A percentile compares a stretch with the other conserved stretches of the same genome.
phyloP scores from a whole-genome alignment of 1,140 invertebrate genomes.

The Drosophila ercepeae region DNA sequence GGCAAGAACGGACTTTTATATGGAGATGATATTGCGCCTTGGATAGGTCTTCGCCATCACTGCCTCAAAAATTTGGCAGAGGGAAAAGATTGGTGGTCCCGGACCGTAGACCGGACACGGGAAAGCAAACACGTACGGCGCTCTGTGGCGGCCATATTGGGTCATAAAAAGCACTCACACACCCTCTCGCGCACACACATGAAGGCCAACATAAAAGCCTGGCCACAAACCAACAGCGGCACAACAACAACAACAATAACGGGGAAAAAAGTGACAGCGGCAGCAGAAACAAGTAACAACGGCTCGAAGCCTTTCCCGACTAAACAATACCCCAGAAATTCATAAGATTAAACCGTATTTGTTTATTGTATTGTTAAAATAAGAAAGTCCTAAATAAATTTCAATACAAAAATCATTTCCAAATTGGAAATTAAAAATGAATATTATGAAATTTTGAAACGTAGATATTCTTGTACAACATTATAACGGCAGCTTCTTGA shows the following conservation, averaged over 20 bases:
- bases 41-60: constrained; percentile 11
- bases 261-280: constrained; percentile 69
- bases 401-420: too few species aligned
- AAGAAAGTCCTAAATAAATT: too few species aligned
- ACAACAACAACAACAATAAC: constrained; percentile 48
- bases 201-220: constrained; percentile 57
- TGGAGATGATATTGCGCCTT: background rate
- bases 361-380: too few species aligned
- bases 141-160: constrained; percentile 78
- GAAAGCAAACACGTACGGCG: constrained; percentile 63
- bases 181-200: constrained; percentile 29
- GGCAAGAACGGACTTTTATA: too few species aligned
- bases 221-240: constrained; percentile 56
- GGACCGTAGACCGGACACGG: constrained; percentile 40
- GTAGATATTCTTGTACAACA: too few species aligned
- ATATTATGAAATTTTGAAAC: too few species aligned
- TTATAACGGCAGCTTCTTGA: too few species aligned
- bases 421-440: too few species aligned
- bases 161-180: constrained; percentile 75
- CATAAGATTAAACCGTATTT: too few species aligned
- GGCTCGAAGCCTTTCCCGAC: background rate
- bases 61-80: constrained; percentile 4
- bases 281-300: constrained; percentile 44
- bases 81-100: background rate
- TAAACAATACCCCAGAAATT: background rate